Evolutionary conservation across 2,888 invertebrate genomes (phyloP).

Genomic region (Ennomos fuscantarius): DNA sequence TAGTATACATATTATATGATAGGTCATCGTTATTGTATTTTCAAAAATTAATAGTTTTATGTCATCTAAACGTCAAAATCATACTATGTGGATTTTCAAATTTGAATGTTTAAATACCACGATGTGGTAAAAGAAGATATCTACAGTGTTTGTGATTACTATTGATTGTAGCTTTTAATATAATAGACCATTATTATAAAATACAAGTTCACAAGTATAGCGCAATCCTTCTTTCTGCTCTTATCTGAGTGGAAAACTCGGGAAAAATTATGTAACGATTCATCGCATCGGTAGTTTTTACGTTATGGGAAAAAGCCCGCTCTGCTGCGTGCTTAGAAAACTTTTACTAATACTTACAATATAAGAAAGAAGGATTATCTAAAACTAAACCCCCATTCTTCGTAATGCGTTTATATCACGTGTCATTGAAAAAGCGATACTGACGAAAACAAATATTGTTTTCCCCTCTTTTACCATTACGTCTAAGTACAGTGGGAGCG

Average conservation of each 20-base stretch:
- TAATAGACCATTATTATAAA: constrained; percentile 37
- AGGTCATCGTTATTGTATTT: constrained; percentile 30
- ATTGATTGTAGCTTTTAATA: constrained; percentile 42
- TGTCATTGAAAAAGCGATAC: too few species aligned
- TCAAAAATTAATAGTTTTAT: constrained; percentile 31
- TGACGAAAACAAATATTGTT: too few species aligned
- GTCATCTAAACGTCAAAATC: constrained; percentile 25
- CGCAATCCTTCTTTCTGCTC: constrained; percentile 36
- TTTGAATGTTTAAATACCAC: constrained; percentile 39
- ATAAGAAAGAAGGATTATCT: constrained; percentile 24
- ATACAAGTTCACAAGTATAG: constrained; percentile 33
- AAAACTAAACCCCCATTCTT: constrained; percentile 12
- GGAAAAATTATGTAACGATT: constrained; percentile 19
- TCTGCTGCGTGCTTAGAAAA: constrained; percentile 14
- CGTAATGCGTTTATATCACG: constrained; percentile 21
- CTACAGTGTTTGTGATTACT: constrained; percentile 40
- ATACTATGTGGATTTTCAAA: constrained; percentile 34
- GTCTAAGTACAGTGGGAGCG: too few species aligned
- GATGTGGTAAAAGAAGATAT: constrained; percentile 38
- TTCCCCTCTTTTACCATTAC: too few species aligned
- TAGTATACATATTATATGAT: constrained; percentile 29
- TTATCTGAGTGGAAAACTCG: constrained; percentile 23
- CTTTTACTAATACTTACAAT: background rate
- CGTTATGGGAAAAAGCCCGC: constrained; percentile 2
- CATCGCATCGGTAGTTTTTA: constrained; percentile 13